Evolutionary conservation across 2,888 invertebrate genomes (phyloP).

Genomic region (Amaurobius ferox): DNA sequence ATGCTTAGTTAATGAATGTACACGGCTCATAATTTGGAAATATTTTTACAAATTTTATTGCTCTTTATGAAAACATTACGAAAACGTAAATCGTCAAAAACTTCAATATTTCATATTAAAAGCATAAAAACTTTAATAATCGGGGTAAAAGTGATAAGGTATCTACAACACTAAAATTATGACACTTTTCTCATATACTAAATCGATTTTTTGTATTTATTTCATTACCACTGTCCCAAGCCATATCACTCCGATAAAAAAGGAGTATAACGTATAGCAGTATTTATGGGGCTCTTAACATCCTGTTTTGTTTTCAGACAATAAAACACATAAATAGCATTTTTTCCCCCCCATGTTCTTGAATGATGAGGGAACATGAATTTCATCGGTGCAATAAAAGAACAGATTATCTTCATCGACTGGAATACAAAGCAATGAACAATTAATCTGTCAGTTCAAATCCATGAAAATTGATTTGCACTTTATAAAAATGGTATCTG

Average conservation of each 20-base stretch:
- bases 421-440: neutral
- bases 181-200: neutral
- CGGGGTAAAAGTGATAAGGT: neutral
- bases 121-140: no score
- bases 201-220: neutral
- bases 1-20: no score
- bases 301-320: slow-evolving; percentile 2
- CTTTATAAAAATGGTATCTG: neutral
- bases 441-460: neutral
- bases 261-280: neutral
- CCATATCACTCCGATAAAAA: neutral
- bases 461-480: neutral
- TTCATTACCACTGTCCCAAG: neutral
- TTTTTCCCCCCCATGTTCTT: neutral
- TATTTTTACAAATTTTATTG: no score
- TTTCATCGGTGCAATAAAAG: slow-evolving; percentile 2
- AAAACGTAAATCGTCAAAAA: no score
- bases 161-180: neutral
- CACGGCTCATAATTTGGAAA: no score
- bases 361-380: neutral
- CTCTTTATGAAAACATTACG: no score
- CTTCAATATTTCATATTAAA: no score
- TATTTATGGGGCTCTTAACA: slow-evolving; percentile 1
- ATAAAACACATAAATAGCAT: neutral
- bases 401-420: neutral